Evolutionary conservation across 2,888 invertebrate species (phyloP), one percentile per base, ranked within the genome.

Genomic region (Sarcophaga variegata): DNA sequence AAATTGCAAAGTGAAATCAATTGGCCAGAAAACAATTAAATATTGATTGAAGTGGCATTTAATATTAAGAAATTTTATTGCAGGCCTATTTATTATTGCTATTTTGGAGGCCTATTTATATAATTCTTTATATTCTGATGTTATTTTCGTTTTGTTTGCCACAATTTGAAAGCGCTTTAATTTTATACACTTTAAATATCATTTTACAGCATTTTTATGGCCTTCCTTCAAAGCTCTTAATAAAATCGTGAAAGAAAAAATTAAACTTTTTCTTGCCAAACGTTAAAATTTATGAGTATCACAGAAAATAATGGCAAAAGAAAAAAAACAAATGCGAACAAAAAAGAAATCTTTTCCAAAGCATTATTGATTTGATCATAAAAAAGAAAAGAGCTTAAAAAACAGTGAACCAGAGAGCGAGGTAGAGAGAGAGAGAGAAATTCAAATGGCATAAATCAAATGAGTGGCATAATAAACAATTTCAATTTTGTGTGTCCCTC

Each of bases 361-460:
- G 62, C 60, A 80, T 85, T 81, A 77, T 85, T 81, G 71, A 75
- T 64, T 64, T 49, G 45, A 79, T 75, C 69, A 64, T 79, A 64
- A 83, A 80, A 67, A 45, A 3, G 17, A 3, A 45, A 2, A 17
- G 2, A 17, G 14, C 14, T 37, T 67, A 67, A 67, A n/a, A 22
- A 8, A 37, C 37, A 37, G 6, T 6, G 6, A 37, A 8, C 8
- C 0, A 37, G 0, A 8, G 37, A 37, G 37, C 1, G 37, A 37
- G 1, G 8, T 8, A 37, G 6, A 37, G 37, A 2, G 37, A 37
- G 37, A 37, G 0, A 10, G 54, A 75, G 25, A 71, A 59, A 81
- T 69, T 67, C 72, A 63, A 72, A 78, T 76, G 76, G 62, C 84
- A 85, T 85, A 85, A 85, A 85, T 85, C 84, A 85, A 80, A 76